Evolutionary conservation across 2,113 vertebrate species (phyloP).

Genomic region (Ammodytes marinus): DNA sequence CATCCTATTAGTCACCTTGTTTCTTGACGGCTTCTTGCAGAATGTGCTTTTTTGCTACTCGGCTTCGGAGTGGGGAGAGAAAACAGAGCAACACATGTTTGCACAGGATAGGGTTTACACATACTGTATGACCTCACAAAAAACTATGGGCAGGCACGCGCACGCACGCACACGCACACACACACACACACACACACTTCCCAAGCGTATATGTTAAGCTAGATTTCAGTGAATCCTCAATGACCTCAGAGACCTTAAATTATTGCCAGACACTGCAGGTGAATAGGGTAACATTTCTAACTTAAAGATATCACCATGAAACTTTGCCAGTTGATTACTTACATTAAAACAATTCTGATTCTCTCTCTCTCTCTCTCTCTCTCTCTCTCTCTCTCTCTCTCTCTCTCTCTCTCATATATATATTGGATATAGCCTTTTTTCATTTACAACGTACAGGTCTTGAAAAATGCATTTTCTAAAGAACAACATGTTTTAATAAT

Average conservation of each 20-base stretch:
- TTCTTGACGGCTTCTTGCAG: slow-evolving; percentile 60
- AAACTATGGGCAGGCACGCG: background rate
- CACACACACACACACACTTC: slow-evolving; percentile 6
- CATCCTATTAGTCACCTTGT: slow-evolving; percentile 74
- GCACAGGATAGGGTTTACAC: slow-evolving; percentile 30
- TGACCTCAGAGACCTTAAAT: slow-evolving; percentile 39
- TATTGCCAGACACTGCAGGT: too few relatives aligned
- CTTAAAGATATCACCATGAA: too few relatives aligned
- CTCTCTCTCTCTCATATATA: too few relatives aligned
- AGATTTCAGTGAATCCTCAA: slow-evolving; percentile 62
- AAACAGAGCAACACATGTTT: slow-evolving; percentile 74
- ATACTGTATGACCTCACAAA: slow-evolving; percentile 22
- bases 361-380: too few relatives aligned
- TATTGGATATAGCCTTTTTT: too few relatives aligned
- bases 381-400: too few relatives aligned
- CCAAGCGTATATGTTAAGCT: slow-evolving; percentile 31
- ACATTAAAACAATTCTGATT: too few relatives aligned
- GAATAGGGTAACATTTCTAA: too few relatives aligned
- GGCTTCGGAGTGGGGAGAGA: slow-evolving; percentile 52
- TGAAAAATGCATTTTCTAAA: too few relatives aligned
- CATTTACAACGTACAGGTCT: too few relatives aligned
- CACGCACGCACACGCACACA: slow-evolving; percentile 1
- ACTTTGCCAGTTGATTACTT: too few relatives aligned
- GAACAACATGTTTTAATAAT: too few relatives aligned
- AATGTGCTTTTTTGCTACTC: slow-evolving; percentile 47